Percentiles rank a stretch among this genome's conserved stretches.
phyloP scores from a whole-genome alignment of 2,888 invertebrate genomes.

The Linyphia triangularis region DNA sequence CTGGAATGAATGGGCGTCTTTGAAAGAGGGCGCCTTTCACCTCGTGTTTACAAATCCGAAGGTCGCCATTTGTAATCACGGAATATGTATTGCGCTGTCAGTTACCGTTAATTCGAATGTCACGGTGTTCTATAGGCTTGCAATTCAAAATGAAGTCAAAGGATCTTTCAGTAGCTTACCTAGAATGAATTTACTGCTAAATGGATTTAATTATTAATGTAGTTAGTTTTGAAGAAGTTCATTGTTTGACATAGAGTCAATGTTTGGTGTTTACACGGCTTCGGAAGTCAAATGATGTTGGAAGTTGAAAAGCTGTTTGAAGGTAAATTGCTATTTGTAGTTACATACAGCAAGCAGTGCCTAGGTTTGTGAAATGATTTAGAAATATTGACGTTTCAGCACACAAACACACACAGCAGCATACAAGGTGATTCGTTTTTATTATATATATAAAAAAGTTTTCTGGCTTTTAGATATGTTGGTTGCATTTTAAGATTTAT shows the following conservation, averaged over 20 bases:
- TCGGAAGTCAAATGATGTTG: not conserved
- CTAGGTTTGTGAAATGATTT: too few relatives aligned
- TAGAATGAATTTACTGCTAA: slow-evolving; percentile 9
- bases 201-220: not conserved
- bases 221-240: too few relatives aligned
- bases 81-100: not conserved
- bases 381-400: too few relatives aligned
- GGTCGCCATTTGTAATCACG: slow-evolving; percentile 39
- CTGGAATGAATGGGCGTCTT: not conserved
- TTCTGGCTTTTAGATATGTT: too few relatives aligned
- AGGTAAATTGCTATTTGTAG: too few relatives aligned
- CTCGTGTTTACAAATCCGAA: not conserved
- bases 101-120: slow-evolving; percentile 40
- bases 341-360: too few relatives aligned
- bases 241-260: too few relatives aligned
- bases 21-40: slow-evolving; percentile 9
- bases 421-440: too few relatives aligned
- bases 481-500: too few relatives aligned
- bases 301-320: too few relatives aligned
- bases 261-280: not conserved
- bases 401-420: too few relatives aligned
- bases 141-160: slow-evolving; percentile 6
- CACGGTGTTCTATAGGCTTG: slow-evolving; percentile 6
- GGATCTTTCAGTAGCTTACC: not conserved
- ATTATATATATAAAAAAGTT: too few relatives aligned